Conservation (phyloP, 2,888 invertebrate genomes). For the Cheilosia variabilis region DNA sequence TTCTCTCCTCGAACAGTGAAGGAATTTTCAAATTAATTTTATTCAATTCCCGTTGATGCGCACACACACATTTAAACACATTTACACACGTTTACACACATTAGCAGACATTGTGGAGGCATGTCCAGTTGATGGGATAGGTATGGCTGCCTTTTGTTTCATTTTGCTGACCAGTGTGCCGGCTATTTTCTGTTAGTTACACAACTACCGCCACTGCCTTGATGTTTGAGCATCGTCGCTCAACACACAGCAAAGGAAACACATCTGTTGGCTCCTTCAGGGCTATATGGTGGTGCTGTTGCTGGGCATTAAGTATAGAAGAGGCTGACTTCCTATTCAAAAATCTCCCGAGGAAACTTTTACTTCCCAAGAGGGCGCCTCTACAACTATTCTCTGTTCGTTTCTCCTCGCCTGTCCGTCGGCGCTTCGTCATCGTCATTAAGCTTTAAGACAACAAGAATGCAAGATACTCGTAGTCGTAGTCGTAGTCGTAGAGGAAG, state of each 20-base stretch:
- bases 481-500: conserved; percentile 39
- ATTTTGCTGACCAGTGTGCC: conserved; percentile 38
- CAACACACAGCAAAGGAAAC: conserved; percentile 44
- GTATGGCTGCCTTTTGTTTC: conserved; percentile 13
- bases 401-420: conserved; percentile 15
- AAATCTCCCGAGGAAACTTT: conserved; percentile 55
- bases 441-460: conserved; percentile 49
- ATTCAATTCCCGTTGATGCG: conserved; percentile 50
- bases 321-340: conserved; percentile 54
- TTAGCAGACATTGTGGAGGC: background rate
- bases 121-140: background rate
- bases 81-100: background rate
- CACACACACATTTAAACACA: background rate
- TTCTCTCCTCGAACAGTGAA: conserved; percentile 23
- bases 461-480: conserved; percentile 30
- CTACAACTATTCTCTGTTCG: conserved; percentile 26
- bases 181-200: conserved; percentile 35
- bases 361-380: conserved; percentile 59
- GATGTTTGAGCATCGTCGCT: conserved; percentile 50
- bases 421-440: conserved; percentile 35
- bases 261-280: conserved; percentile 60
- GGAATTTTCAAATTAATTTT: conserved; percentile 71
- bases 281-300: background rate
- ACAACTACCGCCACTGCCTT: conserved; percentile 16
- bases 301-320: conserved; percentile 1